Evolutionary conservation across 2,113 vertebrate genomes (phyloP).

Genomic region (Amia ocellicauda): DNA sequence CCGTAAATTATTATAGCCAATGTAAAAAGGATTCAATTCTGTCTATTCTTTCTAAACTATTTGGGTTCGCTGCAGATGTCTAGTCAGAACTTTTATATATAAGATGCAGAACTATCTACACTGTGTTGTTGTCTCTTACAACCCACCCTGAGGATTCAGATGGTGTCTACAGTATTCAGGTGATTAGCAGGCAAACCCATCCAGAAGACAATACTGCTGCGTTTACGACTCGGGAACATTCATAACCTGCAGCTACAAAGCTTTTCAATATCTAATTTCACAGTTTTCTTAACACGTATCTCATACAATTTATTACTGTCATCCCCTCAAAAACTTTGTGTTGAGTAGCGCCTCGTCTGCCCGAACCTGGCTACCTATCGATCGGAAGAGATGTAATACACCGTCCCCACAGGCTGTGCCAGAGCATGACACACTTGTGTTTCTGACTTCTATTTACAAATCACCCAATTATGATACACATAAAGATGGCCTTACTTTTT

Average conservation of each 20-base stretch:
- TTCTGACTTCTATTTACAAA: background rate
- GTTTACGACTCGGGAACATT: slow-evolving; percentile 31
- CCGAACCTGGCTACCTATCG: slow-evolving; percentile 3
- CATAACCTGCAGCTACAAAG: slow-evolving; percentile 51
- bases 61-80: too few species aligned
- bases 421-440: slow-evolving; percentile 25
- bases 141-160: too few species aligned
- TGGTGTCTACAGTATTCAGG: too few species aligned
- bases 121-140: too few species aligned
- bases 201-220: too few species aligned
- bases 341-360: background rate
- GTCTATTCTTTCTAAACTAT: too few species aligned
- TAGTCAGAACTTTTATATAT: too few species aligned
- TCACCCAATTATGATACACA: background rate
- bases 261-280: slow-evolving; percentile 64
- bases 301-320: slow-evolving; percentile 65
- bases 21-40: too few species aligned
- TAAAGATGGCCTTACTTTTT: too few species aligned
- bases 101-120: too few species aligned
- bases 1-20: too few species aligned
- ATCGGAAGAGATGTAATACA: slow-evolving; percentile 32
- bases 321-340: slow-evolving; percentile 11
- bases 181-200: too few species aligned
- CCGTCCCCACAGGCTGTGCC: slow-evolving; percentile 41
- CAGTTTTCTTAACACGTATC: slow-evolving; percentile 64